phyloP scores from a whole-genome alignment of 2,113 vertebrate genomes.

The Elephas maximus region DNA sequence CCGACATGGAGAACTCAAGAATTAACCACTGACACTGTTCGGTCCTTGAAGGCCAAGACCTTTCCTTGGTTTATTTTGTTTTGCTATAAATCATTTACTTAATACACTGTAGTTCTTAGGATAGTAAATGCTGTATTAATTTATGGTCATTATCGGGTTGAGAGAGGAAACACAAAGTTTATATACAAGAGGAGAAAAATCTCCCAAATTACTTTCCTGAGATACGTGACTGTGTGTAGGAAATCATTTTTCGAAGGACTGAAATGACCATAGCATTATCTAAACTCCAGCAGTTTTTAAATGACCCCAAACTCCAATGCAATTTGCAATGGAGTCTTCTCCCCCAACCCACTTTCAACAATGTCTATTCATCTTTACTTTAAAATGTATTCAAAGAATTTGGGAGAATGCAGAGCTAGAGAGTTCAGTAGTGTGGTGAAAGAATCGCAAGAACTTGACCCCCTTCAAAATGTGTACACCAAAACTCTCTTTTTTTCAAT shows the following conservation, averaged over 20 bases:
- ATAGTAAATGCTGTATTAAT: background rate
- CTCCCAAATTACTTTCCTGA: slow-evolving; percentile 58
- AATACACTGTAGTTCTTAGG: slow-evolving; percentile 40
- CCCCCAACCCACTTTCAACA: background rate
- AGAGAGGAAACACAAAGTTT: slow-evolving; percentile 58
- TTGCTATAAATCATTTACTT: slow-evolving; percentile 71
- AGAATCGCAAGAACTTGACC: background rate
- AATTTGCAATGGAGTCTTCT: background rate
- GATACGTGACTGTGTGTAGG: background rate
- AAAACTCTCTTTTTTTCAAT: background rate
- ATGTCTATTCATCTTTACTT: background rate
- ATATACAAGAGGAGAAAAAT: slow-evolving; percentile 12
- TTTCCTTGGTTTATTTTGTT: slow-evolving; percentile 64
- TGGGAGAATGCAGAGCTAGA: background rate
- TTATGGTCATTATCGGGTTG: background rate
- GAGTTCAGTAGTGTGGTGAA: background rate
- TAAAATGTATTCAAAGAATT: background rate
- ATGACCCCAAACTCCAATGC: background rate
- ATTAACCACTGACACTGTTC: background rate
- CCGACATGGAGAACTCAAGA: background rate
- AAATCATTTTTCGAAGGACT: background rate
- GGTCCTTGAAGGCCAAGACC: slow-evolving; percentile 16
- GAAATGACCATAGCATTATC: background rate
- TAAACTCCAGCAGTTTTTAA: slow-evolving; percentile 45
- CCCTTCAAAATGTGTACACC: background rate